These are phyloP conservation scores for Ditula angustiorana DNA, from an alignment of 2,888 invertebrate genomes.

Conservation along the genomic window DNA sequence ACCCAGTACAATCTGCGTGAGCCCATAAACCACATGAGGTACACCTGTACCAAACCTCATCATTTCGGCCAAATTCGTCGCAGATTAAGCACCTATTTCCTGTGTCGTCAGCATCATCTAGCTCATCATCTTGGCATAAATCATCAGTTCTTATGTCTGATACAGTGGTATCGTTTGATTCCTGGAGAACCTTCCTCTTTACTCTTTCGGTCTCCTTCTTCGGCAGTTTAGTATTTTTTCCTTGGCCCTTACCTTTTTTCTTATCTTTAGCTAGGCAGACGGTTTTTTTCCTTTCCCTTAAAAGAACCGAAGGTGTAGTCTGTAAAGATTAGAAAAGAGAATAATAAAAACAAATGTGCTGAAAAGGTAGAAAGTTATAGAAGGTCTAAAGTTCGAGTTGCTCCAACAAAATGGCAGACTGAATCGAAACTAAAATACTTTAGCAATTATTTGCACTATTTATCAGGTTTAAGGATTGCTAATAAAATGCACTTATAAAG, in stretches of 20 bases:
- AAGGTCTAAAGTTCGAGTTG: no score
- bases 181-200: neutral
- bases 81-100: constrained; percentile 34
- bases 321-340: no score
- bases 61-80: constrained; percentile 41
- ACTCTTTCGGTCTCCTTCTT: neutral
- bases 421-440: no score
- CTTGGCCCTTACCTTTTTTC: neutral
- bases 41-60: constrained; percentile 44
- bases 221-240: neutral
- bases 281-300: constrained; percentile 33
- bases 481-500: no score
- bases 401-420: no score
- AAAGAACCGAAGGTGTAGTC: no score
- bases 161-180: neutral
- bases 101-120: neutral
- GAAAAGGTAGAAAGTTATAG: no score
- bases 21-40: constrained; percentile 44
- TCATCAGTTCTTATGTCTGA: neutral
- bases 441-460: no score
- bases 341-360: no score
- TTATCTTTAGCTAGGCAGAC: no score
- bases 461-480: no score
- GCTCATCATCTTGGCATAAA: no score
- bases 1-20: constrained; percentile 41